Percentiles rank a stretch among this genome's conserved stretches.
phyloP scores from a whole-genome alignment of 2,888 invertebrate species.

The Protonemura montana region DNA sequence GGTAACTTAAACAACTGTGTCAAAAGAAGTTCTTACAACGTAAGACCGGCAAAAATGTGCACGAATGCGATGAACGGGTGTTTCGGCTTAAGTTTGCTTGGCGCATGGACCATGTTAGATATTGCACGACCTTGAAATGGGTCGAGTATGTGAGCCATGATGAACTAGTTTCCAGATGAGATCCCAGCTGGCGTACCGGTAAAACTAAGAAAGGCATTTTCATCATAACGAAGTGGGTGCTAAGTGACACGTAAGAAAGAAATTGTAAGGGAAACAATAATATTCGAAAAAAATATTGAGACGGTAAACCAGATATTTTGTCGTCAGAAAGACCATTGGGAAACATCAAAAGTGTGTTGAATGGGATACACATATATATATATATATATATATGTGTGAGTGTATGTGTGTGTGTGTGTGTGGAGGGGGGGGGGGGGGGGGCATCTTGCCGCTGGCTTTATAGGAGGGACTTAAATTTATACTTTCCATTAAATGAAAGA shows the following conservation, averaged over 20 bases:
- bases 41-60: too few relatives aligned
- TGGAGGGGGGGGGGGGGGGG: too few relatives aligned
- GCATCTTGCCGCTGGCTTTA: not conserved
- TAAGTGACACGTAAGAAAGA: not conserved
- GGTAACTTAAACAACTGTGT: too few relatives aligned
- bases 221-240: not conserved
- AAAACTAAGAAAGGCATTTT: conserved; percentile 17
- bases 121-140: too few relatives aligned
- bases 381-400: not conserved
- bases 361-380: not conserved
- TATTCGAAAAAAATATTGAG: not conserved
- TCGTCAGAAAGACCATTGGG: not conserved
- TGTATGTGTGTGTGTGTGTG: not conserved
- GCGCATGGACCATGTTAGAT: too few relatives aligned
- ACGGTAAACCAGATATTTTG: not conserved
- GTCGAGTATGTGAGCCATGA: too few relatives aligned
- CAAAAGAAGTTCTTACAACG: too few relatives aligned
- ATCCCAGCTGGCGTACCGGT: not conserved
- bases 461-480: not conserved
- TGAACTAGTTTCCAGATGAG: too few relatives aligned
- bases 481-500: not conserved
- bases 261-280: not conserved
- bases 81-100: too few relatives aligned
- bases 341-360: not conserved
- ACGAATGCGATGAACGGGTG: too few relatives aligned